Evolutionary conservation across 2,113 vertebrate genomes (phyloP).

Genomic region (Apaloderma vittatum): DNA sequence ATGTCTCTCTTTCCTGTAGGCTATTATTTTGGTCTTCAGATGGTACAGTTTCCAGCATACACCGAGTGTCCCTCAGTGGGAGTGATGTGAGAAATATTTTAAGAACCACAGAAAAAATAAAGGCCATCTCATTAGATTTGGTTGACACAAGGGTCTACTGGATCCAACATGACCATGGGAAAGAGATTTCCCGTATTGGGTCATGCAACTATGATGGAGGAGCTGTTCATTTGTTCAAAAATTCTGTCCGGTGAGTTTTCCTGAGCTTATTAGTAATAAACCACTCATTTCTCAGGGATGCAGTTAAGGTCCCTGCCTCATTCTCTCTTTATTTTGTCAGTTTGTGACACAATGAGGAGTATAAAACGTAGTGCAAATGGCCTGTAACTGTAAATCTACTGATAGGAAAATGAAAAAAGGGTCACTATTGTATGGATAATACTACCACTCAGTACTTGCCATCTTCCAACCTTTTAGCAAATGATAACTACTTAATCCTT

Average conservation of each 20-base stretch:
- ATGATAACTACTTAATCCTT: slow-evolving; percentile 7
- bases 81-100: slow-evolving; percentile 72
- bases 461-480: slow-evolving; percentile 8
- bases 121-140: slow-evolving; percentile 81
- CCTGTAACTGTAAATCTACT: neutral
- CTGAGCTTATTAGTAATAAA: neutral
- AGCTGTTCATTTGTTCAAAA: slow-evolving; percentile 75
- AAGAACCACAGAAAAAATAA: slow-evolving; percentile 75
- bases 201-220: slow-evolving; percentile 89
- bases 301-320: neutral
- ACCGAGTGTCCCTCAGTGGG: slow-evolving; percentile 76
- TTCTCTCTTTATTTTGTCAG: neutral
- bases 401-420: neutral
- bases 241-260: slow-evolving; percentile 78
- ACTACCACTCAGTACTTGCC: neutral
- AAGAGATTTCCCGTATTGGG: slow-evolving; percentile 69
- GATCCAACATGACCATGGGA: slow-evolving; percentile 78
- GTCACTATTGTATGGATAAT: neutral
- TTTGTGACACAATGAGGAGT: neutral
- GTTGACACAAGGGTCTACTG: slow-evolving; percentile 86
- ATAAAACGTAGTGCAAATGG: neutral
- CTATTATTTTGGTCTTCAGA: slow-evolving; percentile 91
- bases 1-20: slow-evolving; percentile 70
- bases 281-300: neutral
- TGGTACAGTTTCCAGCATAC: slow-evolving; percentile 77